Base-by-base conservation (phyloP, 2,888 invertebrate genomes). In the Allacma fusca region DNA sequence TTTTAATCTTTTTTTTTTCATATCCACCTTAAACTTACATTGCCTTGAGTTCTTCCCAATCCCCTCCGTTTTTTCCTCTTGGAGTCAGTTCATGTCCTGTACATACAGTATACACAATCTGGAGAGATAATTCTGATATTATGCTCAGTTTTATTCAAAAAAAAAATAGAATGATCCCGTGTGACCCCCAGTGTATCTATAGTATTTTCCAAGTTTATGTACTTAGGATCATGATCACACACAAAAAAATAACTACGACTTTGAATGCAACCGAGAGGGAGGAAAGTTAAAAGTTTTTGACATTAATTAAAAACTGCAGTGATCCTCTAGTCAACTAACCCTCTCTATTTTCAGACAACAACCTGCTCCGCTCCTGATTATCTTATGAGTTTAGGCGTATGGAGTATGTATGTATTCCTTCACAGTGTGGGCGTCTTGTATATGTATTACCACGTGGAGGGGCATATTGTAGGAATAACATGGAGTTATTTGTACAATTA, bases 291-390 rank as follows among this genome's bases (percentile, higher is more conserved):
- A 19, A 29, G 12, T 9, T n/a, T 50, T 50, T 50, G 50, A 50
- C 50, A 50, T 50, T 50, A 50, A 64, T 64, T 64, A 64, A 64
- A 64, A 64, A 68, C 28, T 68, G 68, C 28, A 21, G 26, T 68
- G 29, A 34, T 7, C 50, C 50, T 9, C 2, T 16, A 50, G 16
- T 5, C 5, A 50, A 2, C n/a, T 50, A 50, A 50, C 50, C 50
- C 50, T 50, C 50, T 50, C 50, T n/a, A 50, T 9, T n/a, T 12
- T 13, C 50, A 50, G 50, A 50, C 40, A 40, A 40, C 40, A 40
- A 40, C 40, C 40, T 13, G 40, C 40, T 40, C 5, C 40, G 40
- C 40, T 40, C 13, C 5, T 5, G 7, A 40, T 40, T 9, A 40
- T 62, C 5, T 24, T 7, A 50, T 50, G 50, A 50, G 16, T 50